These are phyloP conservation scores for Lasioglossum oenotherae DNA, from an alignment of 2,888 invertebrate species.

Conservation along the genomic window DNA sequence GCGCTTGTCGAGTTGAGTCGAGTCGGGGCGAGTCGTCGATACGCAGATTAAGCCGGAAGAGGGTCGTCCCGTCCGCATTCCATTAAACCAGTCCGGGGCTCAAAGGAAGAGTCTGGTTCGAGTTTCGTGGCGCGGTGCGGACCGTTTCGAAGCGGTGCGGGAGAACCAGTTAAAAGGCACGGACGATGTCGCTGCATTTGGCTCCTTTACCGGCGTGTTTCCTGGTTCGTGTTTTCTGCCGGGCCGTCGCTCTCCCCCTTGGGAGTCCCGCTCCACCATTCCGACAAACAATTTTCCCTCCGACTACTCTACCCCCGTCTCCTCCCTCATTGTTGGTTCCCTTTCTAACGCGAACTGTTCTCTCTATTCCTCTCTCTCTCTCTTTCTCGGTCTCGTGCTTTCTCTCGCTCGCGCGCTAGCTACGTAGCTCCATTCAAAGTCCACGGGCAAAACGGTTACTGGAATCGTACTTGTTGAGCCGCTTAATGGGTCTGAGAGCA, in stretches of 20 bases:
- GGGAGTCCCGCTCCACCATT: conserved; percentile 36
- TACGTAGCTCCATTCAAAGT: conserved; percentile 57
- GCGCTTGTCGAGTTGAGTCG: not conserved
- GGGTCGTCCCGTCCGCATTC: conserved; percentile 35
- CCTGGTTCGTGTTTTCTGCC: conserved; percentile 45
- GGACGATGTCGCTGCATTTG: conserved; percentile 46
- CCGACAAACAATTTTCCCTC: conserved; percentile 63
- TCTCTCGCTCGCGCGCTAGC: conserved; percentile 13
- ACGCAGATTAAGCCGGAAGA: conserved; percentile 22
- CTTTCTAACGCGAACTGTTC: not conserved
- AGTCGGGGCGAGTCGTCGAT: conserved; percentile 31
- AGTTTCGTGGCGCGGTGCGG: conserved; percentile 29
- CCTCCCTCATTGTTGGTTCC: conserved; percentile 13
- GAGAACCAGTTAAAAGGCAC: conserved; percentile 55
- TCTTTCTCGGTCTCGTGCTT: conserved; percentile 10
- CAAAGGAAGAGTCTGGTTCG: conserved; percentile 21
- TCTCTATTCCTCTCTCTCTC: conserved; percentile 3
- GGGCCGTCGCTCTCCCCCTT: conserved; percentile 3
- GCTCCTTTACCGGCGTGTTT: conserved; percentile 49
- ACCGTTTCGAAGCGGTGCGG: not conserved
- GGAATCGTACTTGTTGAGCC: conserved; percentile 81
- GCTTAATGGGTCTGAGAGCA: conserved; percentile 79
- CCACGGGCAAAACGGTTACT: conserved; percentile 64
- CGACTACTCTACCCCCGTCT: conserved; percentile 8
- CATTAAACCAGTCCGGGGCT: conserved; percentile 26